phyloP scores from a whole-genome alignment of 2,797 vertebrate genomes.

The Coccyzus lansbergi region DNA sequence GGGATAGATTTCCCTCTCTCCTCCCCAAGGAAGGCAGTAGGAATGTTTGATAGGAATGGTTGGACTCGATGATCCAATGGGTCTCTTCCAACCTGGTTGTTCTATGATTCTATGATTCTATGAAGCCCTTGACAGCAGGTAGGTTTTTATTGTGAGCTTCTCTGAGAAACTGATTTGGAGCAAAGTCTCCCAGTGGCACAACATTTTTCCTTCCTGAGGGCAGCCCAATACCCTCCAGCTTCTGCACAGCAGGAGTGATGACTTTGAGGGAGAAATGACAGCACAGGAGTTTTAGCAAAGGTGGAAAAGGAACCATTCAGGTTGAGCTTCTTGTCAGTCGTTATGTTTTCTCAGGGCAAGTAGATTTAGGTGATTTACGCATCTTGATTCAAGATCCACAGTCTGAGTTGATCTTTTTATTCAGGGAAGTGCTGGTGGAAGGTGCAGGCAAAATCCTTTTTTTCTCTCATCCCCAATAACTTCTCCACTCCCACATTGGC shows the following conservation, averaged over 20 bases:
- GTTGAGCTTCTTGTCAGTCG: not conserved
- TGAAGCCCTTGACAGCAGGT: not conserved
- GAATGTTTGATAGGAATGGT: no score
- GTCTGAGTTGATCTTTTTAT: not conserved
- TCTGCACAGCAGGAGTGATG: not conserved
- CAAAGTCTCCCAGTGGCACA: not conserved
- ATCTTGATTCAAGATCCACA: not conserved
- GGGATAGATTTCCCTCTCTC: not conserved
- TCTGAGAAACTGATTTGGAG: not conserved
- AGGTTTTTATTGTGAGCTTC: not conserved
- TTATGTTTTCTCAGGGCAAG: not conserved
- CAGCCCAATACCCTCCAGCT: not conserved
- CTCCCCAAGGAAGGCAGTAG: not conserved
- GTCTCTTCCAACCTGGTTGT: no score
- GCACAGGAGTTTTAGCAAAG: not conserved
- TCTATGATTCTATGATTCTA: no score
- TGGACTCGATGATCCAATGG: no score
- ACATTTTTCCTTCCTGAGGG: not conserved
- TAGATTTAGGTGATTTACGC: not conserved
- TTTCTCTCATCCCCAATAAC: not conserved
- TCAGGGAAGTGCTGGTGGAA: not conserved
- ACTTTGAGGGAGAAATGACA: not conserved
- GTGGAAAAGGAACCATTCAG: not conserved
- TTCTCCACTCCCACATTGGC: not conserved
- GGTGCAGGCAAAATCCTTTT: not conserved